Evolutionary conservation across 2,888 invertebrate genomes (phyloP).

Genomic region (Augiades crinisus): DNA sequence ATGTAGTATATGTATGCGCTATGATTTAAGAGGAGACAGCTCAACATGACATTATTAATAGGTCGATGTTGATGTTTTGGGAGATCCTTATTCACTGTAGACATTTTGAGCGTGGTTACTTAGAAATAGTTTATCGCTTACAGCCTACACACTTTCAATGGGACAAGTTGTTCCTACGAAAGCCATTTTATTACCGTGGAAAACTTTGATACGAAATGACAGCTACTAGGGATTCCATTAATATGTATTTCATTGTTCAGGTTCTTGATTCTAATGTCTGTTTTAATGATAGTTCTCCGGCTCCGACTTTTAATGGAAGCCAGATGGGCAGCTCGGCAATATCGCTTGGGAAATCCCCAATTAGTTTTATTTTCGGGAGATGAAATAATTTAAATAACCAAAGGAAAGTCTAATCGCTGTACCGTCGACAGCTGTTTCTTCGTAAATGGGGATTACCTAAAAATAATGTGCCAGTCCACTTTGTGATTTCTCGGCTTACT

Average conservation of each 20-base stretch:
- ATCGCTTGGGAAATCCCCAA: constrained; percentile 2
- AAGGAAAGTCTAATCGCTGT: background rate
- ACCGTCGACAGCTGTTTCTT: background rate
- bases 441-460: background rate
- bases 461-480: too few species aligned
- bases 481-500: too few species aligned
- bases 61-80: too few species aligned
- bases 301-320: background rate
- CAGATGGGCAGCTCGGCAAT: constrained; percentile 11
- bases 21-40: too few species aligned
- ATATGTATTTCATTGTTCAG: constrained; percentile 27
- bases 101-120: too few species aligned
- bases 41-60: too few species aligned
- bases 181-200: constrained; percentile 11
- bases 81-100: too few species aligned
- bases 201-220: constrained; percentile 24
- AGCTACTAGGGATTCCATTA: constrained; percentile 24
- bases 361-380: constrained; percentile 1
- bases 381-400: background rate
- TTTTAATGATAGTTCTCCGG: constrained; percentile 24
- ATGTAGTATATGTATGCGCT: too few species aligned
- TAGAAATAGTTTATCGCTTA: background rate
- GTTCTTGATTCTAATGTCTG: constrained; percentile 18
- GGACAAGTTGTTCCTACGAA: background rate
- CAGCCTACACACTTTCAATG: background rate